A percentile compares a stretch with the other conserved stretches of the same genome.
Conservation (phyloP, 2,797 vertebrate genomes). For the Myripristis jacobus region DNA sequence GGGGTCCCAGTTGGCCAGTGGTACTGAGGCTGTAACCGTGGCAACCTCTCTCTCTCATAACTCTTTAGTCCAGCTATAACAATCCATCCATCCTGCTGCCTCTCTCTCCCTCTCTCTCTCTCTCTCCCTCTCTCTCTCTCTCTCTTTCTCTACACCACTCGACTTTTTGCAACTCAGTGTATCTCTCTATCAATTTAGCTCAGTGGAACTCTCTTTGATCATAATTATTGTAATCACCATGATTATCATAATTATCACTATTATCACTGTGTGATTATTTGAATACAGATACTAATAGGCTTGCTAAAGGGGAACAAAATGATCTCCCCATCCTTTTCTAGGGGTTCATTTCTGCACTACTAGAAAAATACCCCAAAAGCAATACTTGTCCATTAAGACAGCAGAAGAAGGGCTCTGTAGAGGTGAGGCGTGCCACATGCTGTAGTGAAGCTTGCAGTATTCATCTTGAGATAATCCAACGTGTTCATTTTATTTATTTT, state of each 20-base stretch:
- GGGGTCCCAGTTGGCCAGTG: slow-evolving; percentile 70
- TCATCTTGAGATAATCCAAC: too few species aligned
- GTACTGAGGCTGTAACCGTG: slow-evolving; percentile 82
- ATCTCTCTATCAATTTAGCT: slow-evolving; percentile 23
- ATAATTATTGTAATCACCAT: slow-evolving; percentile 49
- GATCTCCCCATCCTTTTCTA: background rate
- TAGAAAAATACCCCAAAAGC: too few species aligned
- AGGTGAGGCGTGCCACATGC: too few species aligned
- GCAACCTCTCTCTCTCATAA: slow-evolving; percentile 75
- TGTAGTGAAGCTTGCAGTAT: too few species aligned
- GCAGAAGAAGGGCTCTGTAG: too few species aligned
- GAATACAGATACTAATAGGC: slow-evolving; percentile 30
- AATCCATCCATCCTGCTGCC: slow-evolving; percentile 58
- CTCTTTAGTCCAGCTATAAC: slow-evolving; percentile 71
- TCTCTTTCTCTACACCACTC: slow-evolving; percentile 57
- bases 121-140: too few species aligned
- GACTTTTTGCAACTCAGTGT: background rate
- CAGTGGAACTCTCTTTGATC: slow-evolving; percentile 34
- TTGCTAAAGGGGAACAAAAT: slow-evolving; percentile 18
- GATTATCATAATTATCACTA: slow-evolving; percentile 52
- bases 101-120: too few species aligned
- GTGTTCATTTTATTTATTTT: background rate
- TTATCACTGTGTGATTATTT: slow-evolving; percentile 37
- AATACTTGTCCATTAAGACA: too few species aligned
- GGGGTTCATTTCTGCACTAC: background rate